Base-by-base conservation (phyloP, 92 coral and sea anemone genomes). In the Zoanthus sansibaricus region DNA sequence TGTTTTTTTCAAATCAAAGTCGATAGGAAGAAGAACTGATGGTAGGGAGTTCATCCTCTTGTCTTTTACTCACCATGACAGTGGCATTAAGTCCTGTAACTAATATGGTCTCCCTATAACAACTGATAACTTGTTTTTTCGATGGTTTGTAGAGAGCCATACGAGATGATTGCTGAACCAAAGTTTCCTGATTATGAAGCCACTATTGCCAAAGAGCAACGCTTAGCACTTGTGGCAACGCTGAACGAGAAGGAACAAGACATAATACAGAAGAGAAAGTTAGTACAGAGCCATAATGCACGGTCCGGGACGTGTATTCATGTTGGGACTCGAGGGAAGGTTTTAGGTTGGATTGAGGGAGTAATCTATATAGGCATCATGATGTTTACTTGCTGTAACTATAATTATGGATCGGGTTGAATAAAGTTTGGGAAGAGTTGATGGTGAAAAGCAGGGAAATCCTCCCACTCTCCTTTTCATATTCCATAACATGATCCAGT, bases 181-280 rank as follows among this genome's bases (percentile, higher is more conserved):
- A 89, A 88, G 76, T 89, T 94, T 76, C 94, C 99, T 25, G 90
- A 95, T 70, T 95, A 91, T 51, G 98, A 97, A 78, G 87, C 97
- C 21, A 96, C 88, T 58, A 86, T 90, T 45, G 94, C 95, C 3
- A 93, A 94, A 55, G 98, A 97, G 52, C 96, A 95, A 66, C 91
- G 93, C 51, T 66, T 97, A 88, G 95, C 96, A 59, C 83, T 95
- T 62, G 86, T 89, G 20, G 94, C 98, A 9, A 83, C 94, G 33
- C 79, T 97, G 68, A 97, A 97, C 75, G 94, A 97, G 79, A 95
- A 97, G 71, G 99, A 97, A 86, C 89, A 94, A 31, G 71, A 86
- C 51, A 70, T 93, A 45, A 73, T 92, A 69, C 99, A 97, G 89
- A 92, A 91, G 75, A 92, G 93, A 76, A 97, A 95, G 99, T 96